phyloP scores from a whole-genome alignment of 2,113 vertebrate species.

The Syngnathoides biaculeatus region DNA sequence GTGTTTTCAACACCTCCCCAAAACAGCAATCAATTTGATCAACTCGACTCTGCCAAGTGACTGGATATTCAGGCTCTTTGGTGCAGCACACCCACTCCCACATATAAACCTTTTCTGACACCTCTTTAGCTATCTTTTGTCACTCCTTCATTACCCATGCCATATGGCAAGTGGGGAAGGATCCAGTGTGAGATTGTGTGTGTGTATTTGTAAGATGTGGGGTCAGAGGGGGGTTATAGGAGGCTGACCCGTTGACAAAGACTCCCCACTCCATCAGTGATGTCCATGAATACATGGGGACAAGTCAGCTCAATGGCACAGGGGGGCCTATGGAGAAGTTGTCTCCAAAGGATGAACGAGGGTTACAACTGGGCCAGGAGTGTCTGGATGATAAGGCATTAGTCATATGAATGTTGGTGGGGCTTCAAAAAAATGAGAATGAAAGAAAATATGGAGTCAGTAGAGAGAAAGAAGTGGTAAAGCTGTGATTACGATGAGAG shows the following conservation, averaged over 20 bases:
- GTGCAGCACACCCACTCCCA: conserved; percentile 41
- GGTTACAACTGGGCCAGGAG: conserved; percentile 33
- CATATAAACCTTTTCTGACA: conserved; percentile 52
- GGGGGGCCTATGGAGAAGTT: conserved; percentile 58
- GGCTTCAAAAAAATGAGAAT: conserved; percentile 54
- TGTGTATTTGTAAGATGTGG: conserved; percentile 47
- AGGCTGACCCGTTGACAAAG: conserved; percentile 78
- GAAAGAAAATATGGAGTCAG: conserved; percentile 52
- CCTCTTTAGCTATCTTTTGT: conserved; percentile 71
- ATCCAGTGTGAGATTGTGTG: conserved; percentile 43
- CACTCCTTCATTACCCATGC: conserved; percentile 62
- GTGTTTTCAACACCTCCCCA: conserved; percentile 15
- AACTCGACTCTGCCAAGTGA: conserved; percentile 55
- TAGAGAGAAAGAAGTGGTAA: conserved; percentile 10
- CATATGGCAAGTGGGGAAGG: conserved; percentile 92
- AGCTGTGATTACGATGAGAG: conserved; percentile 54
- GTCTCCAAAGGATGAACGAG: conserved; percentile 44
- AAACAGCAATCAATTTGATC: conserved; percentile 81
- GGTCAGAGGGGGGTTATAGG: conserved; percentile 70
- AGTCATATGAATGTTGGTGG: conserved; percentile 59
- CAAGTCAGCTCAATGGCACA: conserved; percentile 72
- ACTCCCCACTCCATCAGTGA: conserved; percentile 75
- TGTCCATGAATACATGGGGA: conserved; percentile 84
- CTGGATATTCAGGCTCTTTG: conserved; percentile 51
- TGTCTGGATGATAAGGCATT: conserved; percentile 52